Base-by-base conservation (phyloP, 2,797 vertebrate genomes). In the Pachyuromys duprasi region DNA sequence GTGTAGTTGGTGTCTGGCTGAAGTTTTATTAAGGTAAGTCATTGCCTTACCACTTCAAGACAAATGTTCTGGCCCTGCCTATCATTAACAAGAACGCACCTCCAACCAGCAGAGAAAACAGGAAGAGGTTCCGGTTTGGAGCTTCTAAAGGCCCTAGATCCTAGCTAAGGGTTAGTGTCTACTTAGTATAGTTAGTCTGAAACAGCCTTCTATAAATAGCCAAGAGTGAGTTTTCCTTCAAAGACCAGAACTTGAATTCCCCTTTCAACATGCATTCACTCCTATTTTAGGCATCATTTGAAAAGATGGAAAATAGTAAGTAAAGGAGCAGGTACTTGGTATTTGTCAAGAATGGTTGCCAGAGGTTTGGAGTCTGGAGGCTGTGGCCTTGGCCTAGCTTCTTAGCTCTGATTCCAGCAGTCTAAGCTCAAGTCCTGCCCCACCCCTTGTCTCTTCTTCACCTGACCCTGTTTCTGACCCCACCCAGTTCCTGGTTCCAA, bases 181-280 rank as follows among this genome's bases (percentile, higher is more conserved):
- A 26, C 53, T 74, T 42, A 57, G 67, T 67, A 18, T 60, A 67
- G 57, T 63, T 82, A 72, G 28, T 72, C 60, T 62, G 76, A 90
- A 63, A 55, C 81, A 53, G 69, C 39, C 31, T 36, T 86, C 57
- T 53, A 69, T 74, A 57, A 42, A 62, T 33, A 42, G 91, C 31
- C 45, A 76, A 39, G 63, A 80, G 24, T 78, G 69, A 45, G 33
- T 67, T 92, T 88, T 86, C 79, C 36, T 80, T 86, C 86, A 60
- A 96, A 95, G 75, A 63, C 3, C 26, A n/a, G 26, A 55, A 28
- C 81, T 45, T 80, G 53, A n/a, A 81, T 39, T 95, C 86, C 60
- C 67, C 49, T 57, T 94, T 93, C 42, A 62, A 53, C 94, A 67
- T 60, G 49, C 33, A 82, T 45, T 80, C 57, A 20, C 28, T 74